Conservation (phyloP, 2,113 vertebrate genomes). For the Apteryx owenii region DNA sequence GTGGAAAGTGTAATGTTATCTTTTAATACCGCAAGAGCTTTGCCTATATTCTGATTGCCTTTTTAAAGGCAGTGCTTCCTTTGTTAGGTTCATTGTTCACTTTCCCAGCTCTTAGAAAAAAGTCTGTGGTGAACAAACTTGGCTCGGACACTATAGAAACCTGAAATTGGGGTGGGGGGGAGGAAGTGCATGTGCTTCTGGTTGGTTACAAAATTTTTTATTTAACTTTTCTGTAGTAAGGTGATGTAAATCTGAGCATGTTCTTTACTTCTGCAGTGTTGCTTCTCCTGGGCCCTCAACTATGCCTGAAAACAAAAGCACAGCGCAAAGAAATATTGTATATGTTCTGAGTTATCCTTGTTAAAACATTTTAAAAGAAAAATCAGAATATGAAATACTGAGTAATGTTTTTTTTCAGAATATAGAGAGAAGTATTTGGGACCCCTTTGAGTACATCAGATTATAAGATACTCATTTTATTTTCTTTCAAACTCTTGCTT, state of each 20-base stretch:
- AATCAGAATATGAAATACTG: background rate
- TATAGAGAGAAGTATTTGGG: no score
- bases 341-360: background rate
- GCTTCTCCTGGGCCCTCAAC: background rate
- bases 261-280: background rate
- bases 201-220: background rate
- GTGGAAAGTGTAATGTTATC: background rate
- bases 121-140: background rate
- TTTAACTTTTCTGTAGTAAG: background rate
- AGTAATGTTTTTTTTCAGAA: background rate
- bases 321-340: background rate
- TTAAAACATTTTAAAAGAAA: background rate
- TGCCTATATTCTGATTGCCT: background rate
- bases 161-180: fast-evolving
- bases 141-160: background rate
- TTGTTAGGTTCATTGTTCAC: background rate
- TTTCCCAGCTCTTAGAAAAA: background rate
- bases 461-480: background rate
- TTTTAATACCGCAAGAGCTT: background rate
- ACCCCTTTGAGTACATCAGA: background rate
- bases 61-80: background rate
- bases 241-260: background rate
- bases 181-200: background rate
- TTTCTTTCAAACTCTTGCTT: background rate
- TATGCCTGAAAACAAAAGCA: background rate